Conservation (phyloP, 2,888 invertebrate species). For the Rhagophthalmus giganteus region DNA sequence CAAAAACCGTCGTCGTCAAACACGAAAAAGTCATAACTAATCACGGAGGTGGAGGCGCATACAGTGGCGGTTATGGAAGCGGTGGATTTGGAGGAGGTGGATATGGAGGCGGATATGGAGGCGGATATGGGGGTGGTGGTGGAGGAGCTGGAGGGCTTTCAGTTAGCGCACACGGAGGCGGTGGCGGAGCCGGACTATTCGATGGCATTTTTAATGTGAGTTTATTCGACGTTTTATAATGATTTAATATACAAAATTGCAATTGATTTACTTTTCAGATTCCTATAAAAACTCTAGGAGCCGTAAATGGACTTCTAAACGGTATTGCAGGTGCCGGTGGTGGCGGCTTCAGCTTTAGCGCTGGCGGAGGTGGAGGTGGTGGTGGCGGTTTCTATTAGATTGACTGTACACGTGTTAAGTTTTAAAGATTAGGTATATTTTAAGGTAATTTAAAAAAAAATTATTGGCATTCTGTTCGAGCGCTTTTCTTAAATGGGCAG, state of each 20-base stretch:
- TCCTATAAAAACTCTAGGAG: constrained; percentile 67
- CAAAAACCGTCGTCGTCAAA: constrained; percentile 5
- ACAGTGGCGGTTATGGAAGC: constrained; percentile 8
- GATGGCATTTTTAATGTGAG: constrained; percentile 19
- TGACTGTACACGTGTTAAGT: too few species aligned
- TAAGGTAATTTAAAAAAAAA: too few species aligned
- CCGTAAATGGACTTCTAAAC: constrained; percentile 66
- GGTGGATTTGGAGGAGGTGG: constrained; percentile 14
- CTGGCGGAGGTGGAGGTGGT: constrained; percentile 3
- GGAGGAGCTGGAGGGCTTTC: constrained; percentile 28
- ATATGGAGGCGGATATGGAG: constrained; percentile 13
- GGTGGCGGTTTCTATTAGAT: not conserved
- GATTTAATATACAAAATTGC: too few species aligned
- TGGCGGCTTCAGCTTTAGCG: not conserved
- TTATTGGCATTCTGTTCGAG: too few species aligned
- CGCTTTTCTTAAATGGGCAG: too few species aligned
- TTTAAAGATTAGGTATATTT: too few species aligned
- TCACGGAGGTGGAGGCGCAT: constrained; percentile 1
- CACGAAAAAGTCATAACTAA: not conserved
- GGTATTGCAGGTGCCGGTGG: constrained; percentile 55
- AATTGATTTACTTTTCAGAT: too few species aligned
- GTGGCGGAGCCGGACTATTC: constrained; percentile 20
- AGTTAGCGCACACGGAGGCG: constrained; percentile 27
- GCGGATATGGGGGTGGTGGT: constrained; percentile 10
- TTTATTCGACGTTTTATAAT: not conserved